Conservation (phyloP, 2,797 vertebrate genomes). For the Rhinichthys osculus region DNA sequence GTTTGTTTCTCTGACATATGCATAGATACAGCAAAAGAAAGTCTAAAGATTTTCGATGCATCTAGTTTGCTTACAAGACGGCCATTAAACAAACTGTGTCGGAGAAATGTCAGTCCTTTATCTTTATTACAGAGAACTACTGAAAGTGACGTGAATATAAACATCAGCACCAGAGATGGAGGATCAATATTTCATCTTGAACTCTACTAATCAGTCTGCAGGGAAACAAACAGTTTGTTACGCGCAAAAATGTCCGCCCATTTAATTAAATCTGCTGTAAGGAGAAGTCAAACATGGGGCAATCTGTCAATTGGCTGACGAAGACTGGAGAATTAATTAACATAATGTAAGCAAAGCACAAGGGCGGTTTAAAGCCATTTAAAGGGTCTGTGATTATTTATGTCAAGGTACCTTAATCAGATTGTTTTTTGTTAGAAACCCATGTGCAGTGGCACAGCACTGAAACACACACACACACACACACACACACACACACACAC, state of each 20-base stretch:
- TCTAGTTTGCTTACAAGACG: not conserved
- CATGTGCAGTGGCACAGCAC: not conserved
- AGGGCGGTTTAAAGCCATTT: conserved; percentile 74
- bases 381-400: conserved; percentile 70
- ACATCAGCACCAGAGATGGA: conserved; percentile 61
- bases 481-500: conserved; percentile 7
- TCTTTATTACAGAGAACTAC: conserved; percentile 37
- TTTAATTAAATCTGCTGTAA: conserved; percentile 80
- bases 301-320: conserved; percentile 73
- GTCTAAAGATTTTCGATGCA: not conserved
- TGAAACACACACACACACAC: conserved; percentile 24
- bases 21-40: not conserved
- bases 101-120: conserved; percentile 25
- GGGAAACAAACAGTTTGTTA: conserved; percentile 76
- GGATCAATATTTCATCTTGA: conserved; percentile 82
- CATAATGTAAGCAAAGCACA: conserved; percentile 77
- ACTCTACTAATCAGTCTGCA: conserved; percentile 73
- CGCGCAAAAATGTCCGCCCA: conserved; percentile 77
- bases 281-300: conserved; percentile 68
- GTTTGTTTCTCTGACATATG: not conserved
- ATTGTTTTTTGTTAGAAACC: conserved; percentile 57
- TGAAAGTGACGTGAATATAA: conserved; percentile 68
- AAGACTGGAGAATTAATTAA: conserved; percentile 77
- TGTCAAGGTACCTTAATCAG: conserved; percentile 63
- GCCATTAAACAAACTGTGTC: conserved; percentile 7